Conservation (phyloP, 2,888 invertebrate genomes). For the Drosophila formosana region DNA sequence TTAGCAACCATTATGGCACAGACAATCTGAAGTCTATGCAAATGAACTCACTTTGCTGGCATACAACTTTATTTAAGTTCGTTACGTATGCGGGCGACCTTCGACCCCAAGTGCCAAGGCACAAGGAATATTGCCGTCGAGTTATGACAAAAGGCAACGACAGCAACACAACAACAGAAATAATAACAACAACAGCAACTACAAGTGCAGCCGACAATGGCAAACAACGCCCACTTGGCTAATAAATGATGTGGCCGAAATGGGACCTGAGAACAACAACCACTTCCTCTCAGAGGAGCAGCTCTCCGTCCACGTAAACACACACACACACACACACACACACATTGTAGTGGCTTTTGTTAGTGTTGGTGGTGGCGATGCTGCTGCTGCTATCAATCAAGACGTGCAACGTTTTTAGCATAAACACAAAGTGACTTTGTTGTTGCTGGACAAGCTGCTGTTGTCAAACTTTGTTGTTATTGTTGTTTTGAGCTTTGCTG, state of each 20-base stretch:
- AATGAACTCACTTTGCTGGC: conserved; percentile 65
- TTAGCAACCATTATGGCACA: conserved; percentile 46
- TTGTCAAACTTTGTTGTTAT: conserved; percentile 49
- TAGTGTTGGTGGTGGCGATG: conserved; percentile 31
- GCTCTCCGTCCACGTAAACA: conserved; percentile 2
- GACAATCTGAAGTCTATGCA: conserved; percentile 65
- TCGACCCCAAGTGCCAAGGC: conserved; percentile 35
- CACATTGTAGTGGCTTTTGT: conserved; percentile 30
- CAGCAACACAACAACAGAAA: conserved; percentile 12
- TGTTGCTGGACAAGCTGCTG: conserved; percentile 65
- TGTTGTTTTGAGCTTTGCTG: conserved; percentile 33
- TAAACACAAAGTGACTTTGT: conserved; percentile 55
- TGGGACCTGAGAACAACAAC: conserved; percentile 40
- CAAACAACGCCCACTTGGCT: conserved; percentile 52
- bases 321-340: conserved; percentile 22
- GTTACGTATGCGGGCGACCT: conserved; percentile 68
- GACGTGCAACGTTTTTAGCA: conserved; percentile 68
- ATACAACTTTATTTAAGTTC: conserved; percentile 71
- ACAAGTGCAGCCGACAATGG: conserved; percentile 45
- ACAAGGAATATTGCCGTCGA: conserved; percentile 32
- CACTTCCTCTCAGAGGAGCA: conserved; percentile 21
- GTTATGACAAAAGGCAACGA: conserved; percentile 54
- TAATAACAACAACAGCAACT: conserved; percentile 17
- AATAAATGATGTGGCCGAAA: conserved; percentile 68
- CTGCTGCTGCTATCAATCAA: conserved; percentile 68